Evolutionary conservation across 2,888 invertebrate species (phyloP).

Genomic region (Cryptus armator): DNA sequence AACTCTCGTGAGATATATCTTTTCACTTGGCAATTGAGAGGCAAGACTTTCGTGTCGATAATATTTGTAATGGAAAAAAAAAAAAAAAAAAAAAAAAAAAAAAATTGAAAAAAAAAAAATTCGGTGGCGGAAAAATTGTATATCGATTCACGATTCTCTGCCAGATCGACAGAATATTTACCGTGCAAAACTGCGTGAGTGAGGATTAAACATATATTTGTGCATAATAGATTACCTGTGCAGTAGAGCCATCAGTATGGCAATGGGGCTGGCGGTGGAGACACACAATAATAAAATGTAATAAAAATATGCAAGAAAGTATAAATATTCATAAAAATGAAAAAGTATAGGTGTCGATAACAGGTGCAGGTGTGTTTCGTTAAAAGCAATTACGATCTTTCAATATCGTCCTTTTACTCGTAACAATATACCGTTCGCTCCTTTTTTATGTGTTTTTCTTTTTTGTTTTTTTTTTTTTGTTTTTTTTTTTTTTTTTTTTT

Average conservation of each 20-base stretch:
- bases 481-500: slow-evolving; percentile 17
- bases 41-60: slow-evolving; percentile 40
- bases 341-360: slow-evolving; percentile 48
- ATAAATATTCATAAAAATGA: slow-evolving; percentile 77
- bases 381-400: slow-evolving; percentile 42
- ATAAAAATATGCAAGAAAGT: slow-evolving; percentile 84
- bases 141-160: slow-evolving; percentile 62
- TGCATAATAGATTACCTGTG: slow-evolving; percentile 92
- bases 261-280: slow-evolving; percentile 95
- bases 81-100: slow-evolving; percentile 50
- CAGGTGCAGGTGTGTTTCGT: slow-evolving; percentile 51
- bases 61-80: slow-evolving; percentile 13
- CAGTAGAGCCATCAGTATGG: slow-evolving; percentile 97
- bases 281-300: slow-evolving; percentile 88
- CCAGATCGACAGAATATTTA: slow-evolving; percentile 72
- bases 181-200: slow-evolving; percentile 80
- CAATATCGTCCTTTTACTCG: slow-evolving; percentile 26
- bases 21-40: slow-evolving; percentile 45
- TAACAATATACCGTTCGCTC: slow-evolving; percentile 19
- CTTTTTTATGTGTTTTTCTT: not conserved
- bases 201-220: slow-evolving; percentile 82
- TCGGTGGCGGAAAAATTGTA: slow-evolving; percentile 49
- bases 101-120: slow-evolving; percentile 48
- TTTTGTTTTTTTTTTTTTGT: slow-evolving; percentile 31
- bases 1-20: slow-evolving; percentile 3